A percentile compares a stretch with the other conserved stretches of the same genome.
Evolutionary conservation across 2,113 vertebrate species (phyloP).

Genomic region (Poeciliopsis turrubarensis): DNA sequence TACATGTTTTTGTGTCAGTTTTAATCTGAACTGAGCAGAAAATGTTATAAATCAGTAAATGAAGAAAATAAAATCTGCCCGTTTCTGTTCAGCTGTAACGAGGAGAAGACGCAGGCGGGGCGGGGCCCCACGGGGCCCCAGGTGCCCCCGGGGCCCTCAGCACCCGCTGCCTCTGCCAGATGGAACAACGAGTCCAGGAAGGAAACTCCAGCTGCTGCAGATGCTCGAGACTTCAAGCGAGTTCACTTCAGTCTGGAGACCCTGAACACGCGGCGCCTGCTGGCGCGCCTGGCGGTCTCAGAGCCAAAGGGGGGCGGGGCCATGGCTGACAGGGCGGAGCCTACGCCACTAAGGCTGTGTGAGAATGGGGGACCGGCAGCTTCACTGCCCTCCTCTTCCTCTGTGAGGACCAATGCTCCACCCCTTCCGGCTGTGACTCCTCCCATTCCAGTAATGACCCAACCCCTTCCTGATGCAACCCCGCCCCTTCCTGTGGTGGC

Average conservation of each 20-base stretch:
- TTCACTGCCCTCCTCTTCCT: conserved; percentile 18
- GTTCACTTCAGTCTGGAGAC: conserved; percentile 83
- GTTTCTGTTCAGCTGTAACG: conserved; percentile 72
- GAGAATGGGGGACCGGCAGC: conserved; percentile 40
- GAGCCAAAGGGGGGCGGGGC: conserved; percentile 30
- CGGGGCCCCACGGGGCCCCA: fast-evolving
- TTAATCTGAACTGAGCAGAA: too few species aligned
- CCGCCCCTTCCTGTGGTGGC: neutral
- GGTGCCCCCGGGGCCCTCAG: neutral
- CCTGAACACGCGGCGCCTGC: conserved; percentile 75
- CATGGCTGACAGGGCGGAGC: neutral
- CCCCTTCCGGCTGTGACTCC: neutral
- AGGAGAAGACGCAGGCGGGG: conserved; percentile 55
- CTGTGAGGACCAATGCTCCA: neutral
- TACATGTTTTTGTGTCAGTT: too few species aligned
- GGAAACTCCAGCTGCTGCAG: neutral
- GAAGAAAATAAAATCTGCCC: neutral
- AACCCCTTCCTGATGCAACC: neutral
- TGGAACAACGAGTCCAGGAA: conserved; percentile 58
- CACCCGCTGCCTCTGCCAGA: conserved; percentile 33
- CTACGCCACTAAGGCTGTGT: conserved; percentile 20
- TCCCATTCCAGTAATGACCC: neutral
- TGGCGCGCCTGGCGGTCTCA: conserved; percentile 54
- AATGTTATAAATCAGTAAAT: too few species aligned
- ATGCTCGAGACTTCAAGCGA: conserved; percentile 67